Base-by-base conservation (phyloP, 2,888 invertebrate species). In the Leptinotarsa rubiginosa region DNA sequence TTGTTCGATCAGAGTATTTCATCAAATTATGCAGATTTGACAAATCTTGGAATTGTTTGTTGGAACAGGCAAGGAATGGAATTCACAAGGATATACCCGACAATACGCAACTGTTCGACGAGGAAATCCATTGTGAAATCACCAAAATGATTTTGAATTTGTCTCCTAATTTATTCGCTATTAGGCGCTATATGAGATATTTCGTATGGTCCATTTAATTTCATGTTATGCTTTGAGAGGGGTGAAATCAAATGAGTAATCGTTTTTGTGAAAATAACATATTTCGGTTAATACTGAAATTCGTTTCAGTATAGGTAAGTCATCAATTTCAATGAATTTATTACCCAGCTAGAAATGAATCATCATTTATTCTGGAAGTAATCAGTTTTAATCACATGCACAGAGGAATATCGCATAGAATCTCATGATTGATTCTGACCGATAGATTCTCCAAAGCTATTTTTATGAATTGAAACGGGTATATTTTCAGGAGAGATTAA, bases 251-350 rank as follows among this genome's bases (percentile, higher is more conserved):
- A 56, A 56, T 56, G 56, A 56, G 56, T 56, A 56, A 56, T 56
- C 12, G 16, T 18, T 56, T 18, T 12, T 56, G n/a, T 18, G n/a
- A 18, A 20, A 56, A 56, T 18, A 56, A 12, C 56, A 56, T n/a
- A 5, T 12, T n/a, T 22, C 13, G 12, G 56, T 56, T 56, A 22
- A n/a, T 56, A 18, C 56, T 56, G 10, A 56, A 56, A 56, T 56
- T 56, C 10, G 56, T 22, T 56, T 20, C 20, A 56, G 56, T 56
- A 56, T 56, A n/a, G 56, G 12, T 56, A 56, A 56, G 56, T 56
- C 56, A 56, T 56, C 5, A 56, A 56, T 56, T 56, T 56, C 56
- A 56, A 20, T 20, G 20, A 18, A 56, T 10, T 56, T 56, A 18
- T 18, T 16, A 56, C 56, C 18, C n/a, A 3, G 2, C 18, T 18